Evolutionary conservation across 2,113 vertebrate species (phyloP).

Genomic region (Silurus glanis): DNA sequence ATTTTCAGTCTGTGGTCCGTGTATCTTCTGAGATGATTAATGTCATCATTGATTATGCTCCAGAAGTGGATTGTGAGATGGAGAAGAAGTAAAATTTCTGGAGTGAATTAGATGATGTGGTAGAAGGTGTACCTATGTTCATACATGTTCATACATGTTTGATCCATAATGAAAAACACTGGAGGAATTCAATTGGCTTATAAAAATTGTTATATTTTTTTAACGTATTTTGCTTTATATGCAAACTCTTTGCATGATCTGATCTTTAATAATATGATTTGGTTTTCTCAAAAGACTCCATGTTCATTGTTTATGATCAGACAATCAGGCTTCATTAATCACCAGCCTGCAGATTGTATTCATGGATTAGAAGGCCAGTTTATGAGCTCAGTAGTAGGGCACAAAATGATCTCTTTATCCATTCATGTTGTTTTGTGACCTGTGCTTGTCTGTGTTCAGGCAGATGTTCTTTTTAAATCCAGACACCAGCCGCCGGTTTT

Average conservation of each 20-base stretch:
- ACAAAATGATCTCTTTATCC: background rate
- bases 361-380: background rate
- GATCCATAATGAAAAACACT: background rate
- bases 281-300: background rate
- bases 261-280: background rate
- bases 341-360: background rate
- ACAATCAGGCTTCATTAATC: conserved; percentile 23
- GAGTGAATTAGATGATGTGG: no score
- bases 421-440: conserved; percentile 6
- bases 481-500: conserved; percentile 23
- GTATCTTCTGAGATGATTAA: no score
- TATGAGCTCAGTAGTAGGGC: background rate
- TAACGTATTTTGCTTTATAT: background rate
- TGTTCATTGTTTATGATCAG: conserved; percentile 16
- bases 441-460: conserved; percentile 20
- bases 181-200: background rate
- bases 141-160: background rate
- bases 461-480: conserved; percentile 45
- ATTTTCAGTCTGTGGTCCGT: no score
- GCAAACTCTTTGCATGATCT: no score
- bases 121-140: no score
- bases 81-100: no score
- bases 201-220: background rate
- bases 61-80: no score
- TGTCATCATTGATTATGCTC: no score